These are phyloP conservation scores for Philereme transversata DNA, from an alignment of 2,888 invertebrate species.

Conservation along the genomic window DNA sequence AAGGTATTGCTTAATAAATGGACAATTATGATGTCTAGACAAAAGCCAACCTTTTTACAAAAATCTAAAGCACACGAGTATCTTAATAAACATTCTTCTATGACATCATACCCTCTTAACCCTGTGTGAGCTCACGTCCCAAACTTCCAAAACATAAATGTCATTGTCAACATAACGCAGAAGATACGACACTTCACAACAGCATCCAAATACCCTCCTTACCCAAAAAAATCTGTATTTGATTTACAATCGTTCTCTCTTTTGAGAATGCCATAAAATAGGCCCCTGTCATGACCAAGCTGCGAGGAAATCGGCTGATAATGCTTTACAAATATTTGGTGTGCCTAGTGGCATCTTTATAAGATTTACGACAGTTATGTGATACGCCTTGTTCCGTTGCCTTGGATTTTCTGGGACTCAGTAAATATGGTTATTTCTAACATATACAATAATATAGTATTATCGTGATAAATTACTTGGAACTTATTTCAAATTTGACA, in stretches of 20 bases:
- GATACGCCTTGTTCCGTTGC: conserved; percentile 20
- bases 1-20: too few relatives aligned
- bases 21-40: too few relatives aligned
- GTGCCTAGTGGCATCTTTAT: conserved; percentile 33
- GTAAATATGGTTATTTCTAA: neutral
- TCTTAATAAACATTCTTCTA: neutral
- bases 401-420: conserved; percentile 5
- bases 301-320: conserved; percentile 62
- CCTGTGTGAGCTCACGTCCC: conserved; percentile 1
- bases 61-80: too few relatives aligned
- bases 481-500: neutral
- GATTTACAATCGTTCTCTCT: conserved; percentile 67
- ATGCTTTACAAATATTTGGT: conserved; percentile 69
- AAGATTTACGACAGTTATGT: conserved; percentile 39
- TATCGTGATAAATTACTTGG: conserved; percentile 1
- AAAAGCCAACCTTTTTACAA: too few relatives aligned
- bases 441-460: neutral
- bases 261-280: conserved; percentile 73
- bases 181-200: conserved; percentile 38
- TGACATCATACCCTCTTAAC: neutral
- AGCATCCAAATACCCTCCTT: conserved; percentile 48
- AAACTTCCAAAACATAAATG: conserved; percentile 25
- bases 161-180: conserved; percentile 32
- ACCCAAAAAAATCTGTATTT: conserved; percentile 64
- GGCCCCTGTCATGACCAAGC: conserved; percentile 71